Evolutionary conservation across 2,888 invertebrate genomes (phyloP), one percentile per base, ranked within the genome.

Genomic region (Odontothrips loti): DNA sequence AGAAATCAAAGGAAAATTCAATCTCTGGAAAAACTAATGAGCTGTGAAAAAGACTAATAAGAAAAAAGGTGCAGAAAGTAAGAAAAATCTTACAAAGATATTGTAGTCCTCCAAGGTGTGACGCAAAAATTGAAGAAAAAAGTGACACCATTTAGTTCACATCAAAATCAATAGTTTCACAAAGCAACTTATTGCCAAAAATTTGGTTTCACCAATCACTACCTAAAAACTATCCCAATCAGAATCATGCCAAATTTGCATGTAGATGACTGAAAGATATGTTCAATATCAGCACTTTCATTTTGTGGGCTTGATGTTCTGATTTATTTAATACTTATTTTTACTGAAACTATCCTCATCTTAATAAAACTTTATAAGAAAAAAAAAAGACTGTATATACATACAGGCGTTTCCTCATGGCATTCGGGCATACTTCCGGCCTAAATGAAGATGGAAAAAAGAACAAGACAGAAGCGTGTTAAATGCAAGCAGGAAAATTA

Each of bases 371-470:
- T 34, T 47, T 43, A 43, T 80, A 17, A 63, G 17, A 47, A 80
- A 63, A 23, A 51, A 80, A 58, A 75, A 63, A 27, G 20, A 51
- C 79, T 79, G 75, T 82, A 82, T 81, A 83, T 85, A 84, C 84
- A 83, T 85, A 84, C 84, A 82, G 84, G 84, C 75, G 84, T 85
- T 79, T 81, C 82, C 83, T 84, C 84, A 58, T 82, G 82, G 48
- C 82, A 80, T 27, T 75, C 68, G 27, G 68, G 68, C 68, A 27
- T 27, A 75, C 68, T 75, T 75, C 68, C 23, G 68, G 68, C 68
- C 68, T 75, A 75, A 3, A 75, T 27, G 68, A 75, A 75, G 68
- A 75, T 75, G 68, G 68, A 75, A 75, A 68, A 75, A 75, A 75
- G 68, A 75, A 75, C 68, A 75, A 75, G 68, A 75, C 68, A 75